A percentile compares a stretch with the other conserved stretches of the same genome.
These are phyloP conservation scores for Lithophane socia DNA, from an alignment of 2,888 invertebrate genomes.

Conservation along the genomic window DNA sequence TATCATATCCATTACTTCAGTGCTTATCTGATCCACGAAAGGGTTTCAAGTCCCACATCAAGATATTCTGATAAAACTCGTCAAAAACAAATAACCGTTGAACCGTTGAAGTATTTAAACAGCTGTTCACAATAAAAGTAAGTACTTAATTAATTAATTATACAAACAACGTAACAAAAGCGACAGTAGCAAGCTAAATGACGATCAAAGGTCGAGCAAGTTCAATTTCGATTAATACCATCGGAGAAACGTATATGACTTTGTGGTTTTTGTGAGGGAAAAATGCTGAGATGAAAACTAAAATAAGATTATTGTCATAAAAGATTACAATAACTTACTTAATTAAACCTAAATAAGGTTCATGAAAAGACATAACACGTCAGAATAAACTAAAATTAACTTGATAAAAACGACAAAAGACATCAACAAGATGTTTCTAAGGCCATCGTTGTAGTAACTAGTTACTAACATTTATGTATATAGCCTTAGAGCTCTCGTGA, in stretches of 20 bases:
- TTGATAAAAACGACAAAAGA: neutral
- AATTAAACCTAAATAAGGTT: neutral
- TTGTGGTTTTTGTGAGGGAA: neutral
- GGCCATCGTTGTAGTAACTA: neutral
- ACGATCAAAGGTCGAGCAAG: slow-evolving; percentile 28
- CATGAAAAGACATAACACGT: too few relatives aligned
- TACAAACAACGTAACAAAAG: slow-evolving; percentile 5
- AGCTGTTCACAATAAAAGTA: neutral
- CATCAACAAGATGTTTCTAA: slow-evolving; percentile 6
- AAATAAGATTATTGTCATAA: neutral
- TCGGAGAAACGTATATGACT: neutral
- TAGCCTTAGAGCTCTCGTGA: neutral
- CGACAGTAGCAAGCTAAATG: slow-evolving; percentile 7
- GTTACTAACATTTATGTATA: neutral
- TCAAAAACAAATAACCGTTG: slow-evolving; percentile 5
- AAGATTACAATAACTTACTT: neutral
- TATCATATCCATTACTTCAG: neutral
- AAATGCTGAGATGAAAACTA: neutral
- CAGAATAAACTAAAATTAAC: too few relatives aligned
- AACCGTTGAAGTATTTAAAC: neutral
- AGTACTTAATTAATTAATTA: slow-evolving; percentile 15
- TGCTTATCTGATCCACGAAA: slow-evolving; percentile 36
- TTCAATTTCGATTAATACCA: slow-evolving; percentile 4
- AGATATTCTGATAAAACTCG: slow-evolving; percentile 20
- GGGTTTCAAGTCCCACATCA: slow-evolving; percentile 19